These are phyloP conservation scores for Latrodectus elegans DNA, from an alignment of 2,888 invertebrate genomes.

Conservation along the genomic window DNA sequence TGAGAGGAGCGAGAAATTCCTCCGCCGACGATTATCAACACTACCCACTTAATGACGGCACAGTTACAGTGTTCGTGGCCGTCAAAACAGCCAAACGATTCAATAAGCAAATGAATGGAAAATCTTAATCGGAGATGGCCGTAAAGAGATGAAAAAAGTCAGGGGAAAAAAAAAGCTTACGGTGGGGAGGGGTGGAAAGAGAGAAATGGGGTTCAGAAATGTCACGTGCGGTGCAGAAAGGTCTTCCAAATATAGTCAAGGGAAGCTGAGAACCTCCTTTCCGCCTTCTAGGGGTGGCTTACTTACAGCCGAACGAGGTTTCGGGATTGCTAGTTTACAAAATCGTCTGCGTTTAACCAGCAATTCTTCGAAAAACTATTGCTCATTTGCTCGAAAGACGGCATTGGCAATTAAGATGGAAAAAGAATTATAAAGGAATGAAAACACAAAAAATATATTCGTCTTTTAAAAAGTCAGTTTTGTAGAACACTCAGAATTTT, in stretches of 20 bases:
- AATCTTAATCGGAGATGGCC: slow-evolving; percentile 1
- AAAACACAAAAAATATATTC: too few relatives aligned
- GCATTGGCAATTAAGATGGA: too few relatives aligned
- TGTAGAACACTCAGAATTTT: too few relatives aligned
- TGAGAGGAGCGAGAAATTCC: neutral
- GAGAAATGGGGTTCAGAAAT: slow-evolving; percentile 32
- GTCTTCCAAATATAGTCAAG: slow-evolving; percentile 67
- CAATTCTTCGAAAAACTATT: neutral
- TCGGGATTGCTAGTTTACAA: slow-evolving; percentile 41
- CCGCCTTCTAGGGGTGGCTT: slow-evolving; percentile 63
- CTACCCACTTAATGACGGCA: slow-evolving; percentile 33
- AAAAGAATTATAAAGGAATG: too few relatives aligned
- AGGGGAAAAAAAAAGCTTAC: slow-evolving; percentile 31
- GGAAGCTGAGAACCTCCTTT: slow-evolving; percentile 63
- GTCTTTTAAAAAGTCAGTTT: too few relatives aligned
- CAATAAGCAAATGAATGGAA: slow-evolving; percentile 34
- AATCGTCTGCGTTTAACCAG: slow-evolving; percentile 23
- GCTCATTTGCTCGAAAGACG: too few relatives aligned
- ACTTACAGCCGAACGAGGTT: slow-evolving; percentile 43
- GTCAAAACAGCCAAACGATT: slow-evolving; percentile 39
- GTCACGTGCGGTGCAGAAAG: slow-evolving; percentile 14
- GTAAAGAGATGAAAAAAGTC: slow-evolving; percentile 18
- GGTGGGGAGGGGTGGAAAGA: neutral
- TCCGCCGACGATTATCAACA: slow-evolving; percentile 37
- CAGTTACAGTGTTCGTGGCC: slow-evolving; percentile 33